Evolutionary conservation across 2,797 vertebrate species (phyloP).

Genomic region (Dermochelys coriacea): DNA sequence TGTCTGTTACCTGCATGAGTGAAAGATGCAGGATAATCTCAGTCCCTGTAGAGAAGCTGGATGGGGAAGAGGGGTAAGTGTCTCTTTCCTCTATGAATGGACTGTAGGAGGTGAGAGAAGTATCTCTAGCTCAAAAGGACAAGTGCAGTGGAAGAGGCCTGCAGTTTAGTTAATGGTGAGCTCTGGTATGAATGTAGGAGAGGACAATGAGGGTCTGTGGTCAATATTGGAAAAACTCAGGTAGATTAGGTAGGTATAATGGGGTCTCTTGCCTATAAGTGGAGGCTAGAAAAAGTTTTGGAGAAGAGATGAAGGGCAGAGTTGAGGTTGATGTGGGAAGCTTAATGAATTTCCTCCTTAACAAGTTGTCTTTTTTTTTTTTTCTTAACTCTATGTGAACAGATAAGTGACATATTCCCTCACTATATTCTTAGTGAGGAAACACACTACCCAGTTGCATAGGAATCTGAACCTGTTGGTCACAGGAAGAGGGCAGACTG

Average conservation of each 20-base stretch:
- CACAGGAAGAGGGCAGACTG: not conserved
- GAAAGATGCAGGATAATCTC: not conserved
- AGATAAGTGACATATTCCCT: not conserved
- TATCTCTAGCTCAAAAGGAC: not conserved
- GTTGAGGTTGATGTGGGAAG: not conserved
- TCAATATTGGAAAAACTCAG: too few species aligned
- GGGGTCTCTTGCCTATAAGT: not conserved
- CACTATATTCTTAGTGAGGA: not conserved
- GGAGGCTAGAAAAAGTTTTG: not conserved
- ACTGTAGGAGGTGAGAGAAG: not conserved
- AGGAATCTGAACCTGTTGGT: not conserved
- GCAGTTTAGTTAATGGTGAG: not conserved
- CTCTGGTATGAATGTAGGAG: not conserved
- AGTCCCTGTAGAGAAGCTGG: not conserved
- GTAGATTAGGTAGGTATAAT: not conserved
- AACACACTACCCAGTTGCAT: not conserved
- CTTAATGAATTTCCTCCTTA: not conserved
- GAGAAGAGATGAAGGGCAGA: not conserved
- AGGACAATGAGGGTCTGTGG: not conserved
- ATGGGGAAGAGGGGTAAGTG: not conserved
- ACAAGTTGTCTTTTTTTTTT: not conserved
- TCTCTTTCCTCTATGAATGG: not conserved
- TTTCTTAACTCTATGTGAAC: not conserved
- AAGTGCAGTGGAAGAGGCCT: not conserved
- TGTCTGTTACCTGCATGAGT: not conserved